Evolutionary conservation across 2,113 vertebrate species (phyloP), one percentile per base, ranked within the genome.

Genomic region (Nesoenas mayeri): DNA sequence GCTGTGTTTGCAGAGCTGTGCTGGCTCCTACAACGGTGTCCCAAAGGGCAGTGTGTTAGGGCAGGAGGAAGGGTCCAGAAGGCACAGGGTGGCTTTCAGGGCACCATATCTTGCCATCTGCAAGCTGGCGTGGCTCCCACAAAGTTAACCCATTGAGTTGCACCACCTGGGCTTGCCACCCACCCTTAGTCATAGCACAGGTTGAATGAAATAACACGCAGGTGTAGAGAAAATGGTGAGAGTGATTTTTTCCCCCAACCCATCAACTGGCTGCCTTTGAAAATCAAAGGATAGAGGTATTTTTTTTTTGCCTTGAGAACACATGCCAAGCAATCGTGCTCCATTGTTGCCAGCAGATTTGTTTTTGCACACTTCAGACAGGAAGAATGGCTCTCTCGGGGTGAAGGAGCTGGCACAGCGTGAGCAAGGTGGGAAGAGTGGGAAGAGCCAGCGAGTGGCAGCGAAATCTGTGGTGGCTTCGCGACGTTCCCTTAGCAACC

Each of bases 401-500:
- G 81, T 2, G 32, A 91, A 93, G 83, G 69, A 58, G 28, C 79
- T 74, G 67, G 53, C 78, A 11, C 62, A 82, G 88, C 7, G 1
- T 3, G 5, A 93, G 88, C 1, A 20, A 94, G 91, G 79, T 89
- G 85, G 87, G 73, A 72, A 96, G 87, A 88, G 72, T 47, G 83
- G 83, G 77, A 93, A 62, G 89, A 96, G 80, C 50, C 78, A 64
- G 94, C 11, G 14, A 97, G 61, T 48, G 6, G 77, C 9, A 10
- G 79, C 1, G 28, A 85, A 89, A 95, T 90, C 91, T 82, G 95
- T 26, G 5, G 80, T 1, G 12, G 93, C 91, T 96, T 96, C 42
- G 4, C 70, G 1, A 72, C 0, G 91, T 97, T 97, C 93, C 96
- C 94, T 47, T 91, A 96, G 96, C 97, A 97, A 95, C 96, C 79